Percentiles rank a stretch among this genome's conserved stretches.
These are phyloP conservation scores for Pogonomyrmex barbatus DNA, from an alignment of 1,140 invertebrate species.

Conservation along the genomic window DNA sequence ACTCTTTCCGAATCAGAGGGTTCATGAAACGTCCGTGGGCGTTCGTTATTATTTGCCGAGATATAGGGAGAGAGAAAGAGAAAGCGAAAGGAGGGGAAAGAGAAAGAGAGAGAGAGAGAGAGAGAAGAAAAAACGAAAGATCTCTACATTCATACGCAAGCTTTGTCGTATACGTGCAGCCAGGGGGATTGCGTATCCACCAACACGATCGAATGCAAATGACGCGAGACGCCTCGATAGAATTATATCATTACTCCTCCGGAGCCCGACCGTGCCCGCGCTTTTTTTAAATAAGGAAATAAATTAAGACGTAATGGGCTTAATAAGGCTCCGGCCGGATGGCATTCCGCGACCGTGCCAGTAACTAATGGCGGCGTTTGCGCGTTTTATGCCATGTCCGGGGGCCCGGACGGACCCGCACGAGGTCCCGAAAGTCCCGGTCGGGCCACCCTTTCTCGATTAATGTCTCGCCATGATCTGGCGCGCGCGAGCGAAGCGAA, in stretches of 20 bases:
- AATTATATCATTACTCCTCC: conserved; percentile 74
- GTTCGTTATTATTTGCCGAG: conserved; percentile 67
- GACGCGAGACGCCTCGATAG: conserved; percentile 52
- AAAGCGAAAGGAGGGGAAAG: neutral
- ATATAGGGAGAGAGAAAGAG: conserved; percentile 3
- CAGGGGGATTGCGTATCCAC: conserved; percentile 54
- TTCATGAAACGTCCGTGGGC: conserved; percentile 63
- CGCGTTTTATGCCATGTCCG: conserved; percentile 70
- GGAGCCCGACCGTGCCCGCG: conserved; percentile 5
- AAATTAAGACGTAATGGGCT: conserved; percentile 76
- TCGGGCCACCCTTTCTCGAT: neutral
- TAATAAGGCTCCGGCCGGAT: conserved; percentile 73
- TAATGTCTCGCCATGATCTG: conserved; percentile 16
- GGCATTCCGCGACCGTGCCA: conserved; percentile 71
- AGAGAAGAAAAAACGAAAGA: conserved; percentile 4
- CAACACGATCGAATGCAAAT: conserved; percentile 70
- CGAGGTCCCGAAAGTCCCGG: conserved; percentile 57
- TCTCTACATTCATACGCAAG: conserved; percentile 28
- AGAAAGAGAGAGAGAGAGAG: neutral
- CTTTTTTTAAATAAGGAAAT: conserved; percentile 72
- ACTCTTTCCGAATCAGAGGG: conserved; percentile 27
- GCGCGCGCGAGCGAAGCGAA: conserved; percentile 22
- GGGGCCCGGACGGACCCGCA: neutral
- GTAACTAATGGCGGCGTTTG: conserved; percentile 74
- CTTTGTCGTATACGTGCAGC: conserved; percentile 39